These are phyloP conservation scores for Calycopis cecrops DNA, from an alignment of 1,140 invertebrate genomes.

Conservation along the genomic window DNA sequence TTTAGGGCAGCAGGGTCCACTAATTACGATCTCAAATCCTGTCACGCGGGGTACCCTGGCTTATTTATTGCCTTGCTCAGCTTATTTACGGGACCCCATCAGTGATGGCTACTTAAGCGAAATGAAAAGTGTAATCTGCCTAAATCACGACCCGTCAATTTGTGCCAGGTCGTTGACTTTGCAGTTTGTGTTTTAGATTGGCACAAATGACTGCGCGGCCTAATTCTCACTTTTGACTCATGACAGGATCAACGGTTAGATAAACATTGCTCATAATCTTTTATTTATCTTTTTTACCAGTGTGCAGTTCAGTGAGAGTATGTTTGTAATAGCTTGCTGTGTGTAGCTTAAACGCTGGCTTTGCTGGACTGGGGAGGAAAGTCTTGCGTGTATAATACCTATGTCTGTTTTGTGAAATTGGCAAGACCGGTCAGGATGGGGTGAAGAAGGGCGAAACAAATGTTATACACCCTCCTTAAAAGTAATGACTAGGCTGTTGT, in stretches of 20 bases:
- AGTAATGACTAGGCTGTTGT: too few relatives aligned
- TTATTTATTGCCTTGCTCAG: conserved; percentile 1
- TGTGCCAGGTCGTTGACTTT: conserved; percentile 43
- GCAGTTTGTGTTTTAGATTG: conserved; percentile 39
- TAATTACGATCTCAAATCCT: conserved; percentile 33
- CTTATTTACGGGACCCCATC: background rate
- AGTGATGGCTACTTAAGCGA: conserved; percentile 1
- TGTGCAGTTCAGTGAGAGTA: background rate
- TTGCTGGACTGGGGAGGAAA: too few relatives aligned
- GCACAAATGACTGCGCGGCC: conserved; percentile 35
- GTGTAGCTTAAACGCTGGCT: too few relatives aligned
- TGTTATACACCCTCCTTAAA: too few relatives aligned
- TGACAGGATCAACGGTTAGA: background rate
- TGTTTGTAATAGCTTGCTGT: background rate
- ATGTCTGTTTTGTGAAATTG: background rate
- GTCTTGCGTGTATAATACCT: too few relatives aligned
- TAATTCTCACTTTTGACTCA: conserved; percentile 26
- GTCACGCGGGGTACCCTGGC: conserved; percentile 14
- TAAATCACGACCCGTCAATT: conserved; percentile 18
- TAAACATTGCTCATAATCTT: background rate
- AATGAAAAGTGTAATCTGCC: conserved; percentile 5
- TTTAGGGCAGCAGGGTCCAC: background rate
- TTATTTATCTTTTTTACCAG: background rate
- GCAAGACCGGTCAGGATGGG: too few relatives aligned
- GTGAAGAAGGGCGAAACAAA: too few relatives aligned